These are phyloP conservation scores for Tauraco erythrolophus DNA, from an alignment of 2,113 vertebrate species.

Conservation along the genomic window DNA sequence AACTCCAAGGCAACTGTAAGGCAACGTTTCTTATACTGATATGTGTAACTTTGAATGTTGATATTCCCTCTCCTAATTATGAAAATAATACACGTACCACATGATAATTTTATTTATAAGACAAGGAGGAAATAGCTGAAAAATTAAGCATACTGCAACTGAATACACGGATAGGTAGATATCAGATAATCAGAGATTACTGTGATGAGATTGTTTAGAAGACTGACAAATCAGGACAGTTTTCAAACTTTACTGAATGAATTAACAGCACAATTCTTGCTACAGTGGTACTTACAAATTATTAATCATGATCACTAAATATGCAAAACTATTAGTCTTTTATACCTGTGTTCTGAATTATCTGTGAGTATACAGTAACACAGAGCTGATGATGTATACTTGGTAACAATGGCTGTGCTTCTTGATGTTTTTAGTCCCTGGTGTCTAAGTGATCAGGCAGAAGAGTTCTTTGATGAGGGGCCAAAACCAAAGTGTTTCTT, in stretches of 20 bases:
- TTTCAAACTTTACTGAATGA: background rate
- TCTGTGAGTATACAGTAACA: background rate
- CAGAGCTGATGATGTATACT: rapidly evolving
- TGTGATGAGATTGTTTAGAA: background rate
- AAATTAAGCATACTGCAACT: background rate
- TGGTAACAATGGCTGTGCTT: rapidly evolving
- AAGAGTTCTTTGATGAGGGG: background rate
- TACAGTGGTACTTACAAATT: background rate
- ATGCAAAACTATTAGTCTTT: background rate
- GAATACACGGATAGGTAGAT: rapidly evolving
- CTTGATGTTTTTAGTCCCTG: background rate
- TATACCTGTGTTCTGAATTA: background rate
- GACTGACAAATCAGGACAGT: background rate
- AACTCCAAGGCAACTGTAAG: background rate
- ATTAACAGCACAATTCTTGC: background rate
- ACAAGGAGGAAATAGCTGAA: background rate
- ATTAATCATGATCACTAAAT: background rate
- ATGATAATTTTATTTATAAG: background rate
- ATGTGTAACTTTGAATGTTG: background rate
- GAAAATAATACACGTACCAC: background rate
- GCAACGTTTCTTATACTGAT: background rate
- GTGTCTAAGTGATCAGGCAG: rapidly evolving
- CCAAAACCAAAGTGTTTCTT: background rate
- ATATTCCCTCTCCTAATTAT: background rate
- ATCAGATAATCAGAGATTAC: background rate